phyloP scores from a whole-genome alignment of 2,888 invertebrate genomes.

The Bombyx huttoni region DNA sequence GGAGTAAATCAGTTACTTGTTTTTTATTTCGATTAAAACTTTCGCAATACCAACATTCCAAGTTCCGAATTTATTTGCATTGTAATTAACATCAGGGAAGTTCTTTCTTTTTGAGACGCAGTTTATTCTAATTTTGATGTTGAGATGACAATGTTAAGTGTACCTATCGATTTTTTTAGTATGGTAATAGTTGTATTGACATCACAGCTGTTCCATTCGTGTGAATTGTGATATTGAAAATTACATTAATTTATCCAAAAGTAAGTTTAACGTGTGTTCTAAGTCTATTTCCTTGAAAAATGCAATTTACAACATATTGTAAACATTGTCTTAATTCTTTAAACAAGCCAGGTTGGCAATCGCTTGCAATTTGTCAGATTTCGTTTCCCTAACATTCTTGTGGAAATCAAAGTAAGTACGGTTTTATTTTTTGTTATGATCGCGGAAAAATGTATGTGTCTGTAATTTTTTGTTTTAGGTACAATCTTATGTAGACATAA shows the following conservation, averaged over 20 bases:
- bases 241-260: slow-evolving; percentile 53
- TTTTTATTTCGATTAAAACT: too few species aligned
- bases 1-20: too few species aligned
- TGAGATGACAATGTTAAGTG: slow-evolving; percentile 1
- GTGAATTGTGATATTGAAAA: slow-evolving; percentile 54
- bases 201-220: slow-evolving; percentile 70
- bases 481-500: slow-evolving; percentile 64
- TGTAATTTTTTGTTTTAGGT: slow-evolving; percentile 37
- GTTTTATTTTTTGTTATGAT: slow-evolving; percentile 24
- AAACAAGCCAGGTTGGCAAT: slow-evolving; percentile 33
- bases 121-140: not conserved
- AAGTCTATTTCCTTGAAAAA: slow-evolving; percentile 16
- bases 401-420: slow-evolving; percentile 41
- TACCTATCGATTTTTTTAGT: slow-evolving; percentile 12
- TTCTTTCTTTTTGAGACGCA: not conserved
- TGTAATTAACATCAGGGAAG: too few species aligned
- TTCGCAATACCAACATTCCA: too few species aligned
- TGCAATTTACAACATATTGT: not conserved
- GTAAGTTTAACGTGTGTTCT: slow-evolving; percentile 43
- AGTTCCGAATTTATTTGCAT: too few species aligned
- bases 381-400: slow-evolving; percentile 50
- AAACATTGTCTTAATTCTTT: slow-evolving; percentile 10
- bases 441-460: slow-evolving; percentile 15
- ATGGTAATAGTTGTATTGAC: slow-evolving; percentile 55
- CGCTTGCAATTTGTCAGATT: slow-evolving; percentile 42